phyloP scores from a whole-genome alignment of 2,113 vertebrate genomes.

The Onychostruthus taczanowskii region DNA sequence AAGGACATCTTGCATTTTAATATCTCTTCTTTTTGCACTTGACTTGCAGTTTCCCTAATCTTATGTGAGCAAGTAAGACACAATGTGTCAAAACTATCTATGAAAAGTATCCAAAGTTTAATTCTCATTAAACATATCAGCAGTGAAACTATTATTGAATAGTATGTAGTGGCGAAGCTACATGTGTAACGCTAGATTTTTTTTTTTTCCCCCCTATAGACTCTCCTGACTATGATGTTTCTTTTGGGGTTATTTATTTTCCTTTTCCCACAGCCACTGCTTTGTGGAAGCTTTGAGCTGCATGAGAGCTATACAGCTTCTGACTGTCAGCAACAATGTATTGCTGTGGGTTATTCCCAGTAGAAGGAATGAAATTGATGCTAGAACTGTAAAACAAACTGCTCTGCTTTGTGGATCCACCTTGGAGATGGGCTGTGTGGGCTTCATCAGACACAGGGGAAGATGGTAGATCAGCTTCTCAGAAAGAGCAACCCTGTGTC shows the following conservation, averaged over 20 bases:
- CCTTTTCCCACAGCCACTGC: not conserved
- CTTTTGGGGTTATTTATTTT: not conserved
- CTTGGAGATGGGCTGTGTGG: too few relatives aligned
- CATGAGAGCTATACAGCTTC: not conserved
- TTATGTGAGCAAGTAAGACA: not conserved
- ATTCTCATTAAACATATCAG: not conserved
- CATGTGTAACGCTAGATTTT: not conserved
- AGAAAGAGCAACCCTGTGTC: not conserved
- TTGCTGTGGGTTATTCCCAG: not conserved
- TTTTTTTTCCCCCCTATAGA: not conserved
- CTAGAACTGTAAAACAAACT: not conserved
- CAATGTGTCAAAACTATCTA: not conserved
- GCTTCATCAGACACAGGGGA: not conserved
- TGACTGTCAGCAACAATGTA: not conserved
- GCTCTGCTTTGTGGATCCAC: not conserved
- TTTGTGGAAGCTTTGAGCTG: not conserved
- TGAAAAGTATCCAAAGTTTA: not conserved
- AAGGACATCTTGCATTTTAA: not conserved
- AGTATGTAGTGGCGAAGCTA: not conserved
- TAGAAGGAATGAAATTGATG: not conserved
- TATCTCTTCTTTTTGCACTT: not conserved
- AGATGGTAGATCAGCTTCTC: not conserved
- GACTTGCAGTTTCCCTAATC: not conserved
- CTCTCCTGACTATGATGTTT: not conserved
- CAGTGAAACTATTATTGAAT: not conserved